These are phyloP conservation scores for Kradibia gibbosae DNA, from an alignment of 1,140 invertebrate genomes.

Conservation along the genomic window DNA sequence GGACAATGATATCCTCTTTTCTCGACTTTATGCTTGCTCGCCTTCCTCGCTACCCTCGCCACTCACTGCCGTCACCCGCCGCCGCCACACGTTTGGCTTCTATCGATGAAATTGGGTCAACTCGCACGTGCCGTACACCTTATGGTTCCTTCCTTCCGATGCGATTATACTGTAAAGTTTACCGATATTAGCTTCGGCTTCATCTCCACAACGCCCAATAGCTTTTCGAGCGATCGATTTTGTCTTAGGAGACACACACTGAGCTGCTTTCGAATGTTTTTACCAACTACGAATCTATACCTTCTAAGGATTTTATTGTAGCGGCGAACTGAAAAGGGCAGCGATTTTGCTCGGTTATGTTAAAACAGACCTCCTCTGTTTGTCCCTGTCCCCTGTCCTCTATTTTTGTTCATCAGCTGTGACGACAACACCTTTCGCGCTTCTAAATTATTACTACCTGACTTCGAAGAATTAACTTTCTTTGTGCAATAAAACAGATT, in stretches of 20 bases:
- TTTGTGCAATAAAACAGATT: no score
- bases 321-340: not conserved
- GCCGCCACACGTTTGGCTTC: no score
- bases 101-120: not conserved
- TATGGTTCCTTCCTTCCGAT: not conserved
- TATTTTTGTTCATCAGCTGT: not conserved
- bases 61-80: no score
- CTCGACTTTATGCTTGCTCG: no score
- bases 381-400: not conserved
- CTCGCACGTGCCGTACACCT: not conserved
- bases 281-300: not conserved
- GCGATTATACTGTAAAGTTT: not conserved
- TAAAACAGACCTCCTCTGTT: not conserved
- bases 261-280: not conserved
- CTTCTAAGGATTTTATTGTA: not conserved
- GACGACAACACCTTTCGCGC: not conserved
- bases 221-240: no score
- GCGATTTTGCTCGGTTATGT: not conserved
- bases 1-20: no score
- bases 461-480: no score
- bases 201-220: no score
- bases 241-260: no score
- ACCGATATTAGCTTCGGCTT: no score
- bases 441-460: no score
- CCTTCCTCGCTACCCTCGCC: no score